A percentile compares a stretch with the other conserved stretches of the same genome.
phyloP scores from a whole-genome alignment of 2,888 invertebrate genomes.

The Drosophila tanythrix region DNA sequence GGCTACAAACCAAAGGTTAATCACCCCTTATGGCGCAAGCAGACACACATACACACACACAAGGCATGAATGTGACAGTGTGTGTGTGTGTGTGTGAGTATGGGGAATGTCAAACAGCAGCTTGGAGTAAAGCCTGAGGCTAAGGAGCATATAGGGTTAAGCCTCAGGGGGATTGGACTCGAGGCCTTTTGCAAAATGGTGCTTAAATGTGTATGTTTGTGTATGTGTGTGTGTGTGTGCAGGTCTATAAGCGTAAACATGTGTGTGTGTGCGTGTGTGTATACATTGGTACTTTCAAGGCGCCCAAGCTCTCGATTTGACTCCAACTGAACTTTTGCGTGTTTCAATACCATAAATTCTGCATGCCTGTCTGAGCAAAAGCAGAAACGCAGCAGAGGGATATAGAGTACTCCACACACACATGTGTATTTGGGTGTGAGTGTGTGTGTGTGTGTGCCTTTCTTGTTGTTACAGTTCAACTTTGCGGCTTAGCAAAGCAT shows the following conservation, averaged over 20 bases:
- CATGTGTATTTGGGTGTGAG: neutral
- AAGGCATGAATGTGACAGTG: neutral
- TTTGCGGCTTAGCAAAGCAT: constrained; percentile 60
- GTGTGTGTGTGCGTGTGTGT: constrained; percentile 12
- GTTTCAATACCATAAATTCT: constrained; percentile 80
- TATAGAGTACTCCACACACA: neutral
- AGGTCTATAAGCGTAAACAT: neutral
- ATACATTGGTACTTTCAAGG: constrained; percentile 61
- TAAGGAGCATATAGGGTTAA: constrained; percentile 35
- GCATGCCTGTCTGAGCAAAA: constrained; percentile 66
- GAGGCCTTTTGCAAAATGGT: constrained; percentile 75
- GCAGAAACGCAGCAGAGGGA: constrained; percentile 2
- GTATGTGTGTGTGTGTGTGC: constrained; percentile 1
- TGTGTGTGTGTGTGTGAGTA: constrained; percentile 24
- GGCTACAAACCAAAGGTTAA: constrained; percentile 73
- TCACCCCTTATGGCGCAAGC: constrained; percentile 66
- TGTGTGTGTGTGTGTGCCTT: neutral
- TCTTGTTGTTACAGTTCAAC: constrained; percentile 49
- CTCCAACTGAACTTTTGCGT: constrained; percentile 78
- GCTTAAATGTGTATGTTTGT: constrained; percentile 25
- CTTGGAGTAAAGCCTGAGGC: constrained; percentile 22
- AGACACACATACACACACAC: constrained; percentile 8
- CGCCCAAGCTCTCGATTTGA: constrained; percentile 77
- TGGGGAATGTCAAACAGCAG: constrained; percentile 33
- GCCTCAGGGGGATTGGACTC: constrained; percentile 44